Base-by-base conservation (phyloP, 2,113 vertebrate species). In the Egretta garzetta region DNA sequence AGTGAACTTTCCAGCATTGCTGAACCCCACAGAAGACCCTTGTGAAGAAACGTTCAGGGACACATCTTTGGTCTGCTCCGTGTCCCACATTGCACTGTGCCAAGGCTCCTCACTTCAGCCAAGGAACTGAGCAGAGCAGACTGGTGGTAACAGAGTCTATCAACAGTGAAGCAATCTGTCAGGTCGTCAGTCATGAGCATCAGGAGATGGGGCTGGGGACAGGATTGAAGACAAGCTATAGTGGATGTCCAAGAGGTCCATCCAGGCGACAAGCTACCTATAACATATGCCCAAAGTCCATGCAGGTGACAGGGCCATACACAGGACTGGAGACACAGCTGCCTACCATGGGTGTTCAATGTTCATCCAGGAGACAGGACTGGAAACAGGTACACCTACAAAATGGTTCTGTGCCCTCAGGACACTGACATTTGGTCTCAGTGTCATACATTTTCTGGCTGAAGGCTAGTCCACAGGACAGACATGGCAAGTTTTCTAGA, bases 171-270 rank as follows among this genome's bases (percentile, higher is more conserved):
- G 6, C 14, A 70, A 77, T 47, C 41, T 22, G 2, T 23, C 16
- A 17, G 39, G 30, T 60, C 18, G 22, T 71, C 30, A 71, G 16
- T 45, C 50, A 81, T 0, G 1, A 87, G 33, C 59, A 39, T 56
- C 30, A 24, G 3, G 24, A 86, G 28, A 45, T 0, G 59, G 18
- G 21, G 17, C 14, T 50, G 39, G 28, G 22, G 39, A 59, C 4
- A 41, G 59, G 30, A 19, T 14, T 33, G 37, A 87, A 70, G 45
- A 56, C 27, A 81, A 73, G 39, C 59, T 64, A 32, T 1, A 47
- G 8, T 18, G 16, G 28, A 14, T 0, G 0, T 41, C n/a, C 26
- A 76, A 55, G 30, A 62, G 20, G 9, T 30, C 23, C 24, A 67
- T 11, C 23, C 60, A 89, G 56, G 33, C 74, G 41, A n/a, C 10